phyloP scores from a whole-genome alignment of 2,797 vertebrate genomes.

The Muraenolepis orangiensis region DNA sequence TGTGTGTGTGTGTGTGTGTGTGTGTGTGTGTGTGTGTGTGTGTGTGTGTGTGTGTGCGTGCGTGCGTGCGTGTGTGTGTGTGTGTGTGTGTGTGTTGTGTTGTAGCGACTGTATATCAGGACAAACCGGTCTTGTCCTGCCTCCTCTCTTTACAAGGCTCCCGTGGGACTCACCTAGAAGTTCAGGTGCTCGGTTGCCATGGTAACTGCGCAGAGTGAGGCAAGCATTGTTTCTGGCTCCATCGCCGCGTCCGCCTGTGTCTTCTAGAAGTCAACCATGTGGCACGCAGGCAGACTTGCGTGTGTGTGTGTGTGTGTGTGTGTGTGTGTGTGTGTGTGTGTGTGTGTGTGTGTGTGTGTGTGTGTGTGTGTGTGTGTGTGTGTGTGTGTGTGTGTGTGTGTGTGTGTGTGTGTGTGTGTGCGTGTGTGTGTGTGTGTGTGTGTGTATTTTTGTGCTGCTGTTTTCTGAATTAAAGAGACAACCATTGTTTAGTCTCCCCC shows the following conservation, averaged over 20 bases:
- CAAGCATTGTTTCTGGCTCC: conserved; percentile 72
- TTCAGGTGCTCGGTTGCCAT: conserved; percentile 75
- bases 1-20: no score
- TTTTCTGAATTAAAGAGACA: no score
- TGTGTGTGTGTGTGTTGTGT: conserved; percentile 39
- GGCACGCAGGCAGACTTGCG: background rate
- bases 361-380: background rate
- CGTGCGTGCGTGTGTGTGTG: conserved; percentile 16
- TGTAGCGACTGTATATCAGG: conserved; percentile 61
- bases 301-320: background rate
- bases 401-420: background rate
- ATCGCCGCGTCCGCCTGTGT: conserved; percentile 8
- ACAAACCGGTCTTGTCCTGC: conserved; percentile 59
- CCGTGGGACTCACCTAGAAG: conserved; percentile 71
- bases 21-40: no score
- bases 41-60: conserved; percentile 5
- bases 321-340: background rate
- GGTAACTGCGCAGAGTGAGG: conserved; percentile 68
- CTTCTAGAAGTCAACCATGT: background rate
- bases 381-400: background rate
- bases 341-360: background rate
- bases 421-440: background rate
- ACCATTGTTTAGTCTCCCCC: no score
- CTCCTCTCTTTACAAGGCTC: conserved; percentile 54
- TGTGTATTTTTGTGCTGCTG: no score